Evolutionary conservation across 2,888 invertebrate genomes (phyloP).

Genomic region (Tiliacea aurago): DNA sequence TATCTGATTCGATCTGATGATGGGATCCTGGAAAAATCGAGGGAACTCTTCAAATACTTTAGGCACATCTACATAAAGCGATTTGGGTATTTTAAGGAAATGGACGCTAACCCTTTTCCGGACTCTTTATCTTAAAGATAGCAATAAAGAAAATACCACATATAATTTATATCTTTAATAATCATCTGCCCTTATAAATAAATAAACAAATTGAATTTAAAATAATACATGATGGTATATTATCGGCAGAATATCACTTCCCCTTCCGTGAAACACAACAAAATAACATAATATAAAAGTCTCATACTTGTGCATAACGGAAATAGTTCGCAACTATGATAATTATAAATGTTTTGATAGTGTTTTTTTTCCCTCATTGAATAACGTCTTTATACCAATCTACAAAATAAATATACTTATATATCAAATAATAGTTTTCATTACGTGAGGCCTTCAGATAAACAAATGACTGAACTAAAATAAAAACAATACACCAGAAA

Average conservation of each 20-base stretch:
- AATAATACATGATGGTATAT: constrained; percentile 60
- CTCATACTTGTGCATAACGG: constrained; percentile 38
- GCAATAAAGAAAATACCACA: constrained; percentile 22
- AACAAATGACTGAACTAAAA: constrained; percentile 38
- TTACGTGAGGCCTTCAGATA: constrained; percentile 50
- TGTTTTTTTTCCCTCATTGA: constrained; percentile 17
- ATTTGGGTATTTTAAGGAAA: background rate
- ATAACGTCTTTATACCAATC: constrained; percentile 32
- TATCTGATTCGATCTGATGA: too few relatives aligned
- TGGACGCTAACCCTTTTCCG: too few relatives aligned
- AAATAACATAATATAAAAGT: constrained; percentile 50
- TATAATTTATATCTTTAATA: constrained; percentile 62
- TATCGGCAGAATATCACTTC: constrained; percentile 66
- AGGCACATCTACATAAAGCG: too few relatives aligned
- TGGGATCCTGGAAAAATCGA: too few relatives aligned
- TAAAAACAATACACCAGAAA: constrained; percentile 10
- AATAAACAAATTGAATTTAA: constrained; percentile 62
- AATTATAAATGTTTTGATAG: constrained; percentile 34
- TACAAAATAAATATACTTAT: constrained; percentile 45
- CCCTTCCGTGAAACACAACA: constrained; percentile 56
- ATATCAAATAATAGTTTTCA: constrained; percentile 41
- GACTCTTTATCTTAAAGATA: background rate
- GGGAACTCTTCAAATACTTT: too few relatives aligned
- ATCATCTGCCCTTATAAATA: constrained; percentile 61
- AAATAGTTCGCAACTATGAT: constrained; percentile 21